These are phyloP conservation scores for Eubasilissa regina DNA, from an alignment of 1,140 invertebrate species.

Conservation along the genomic window DNA sequence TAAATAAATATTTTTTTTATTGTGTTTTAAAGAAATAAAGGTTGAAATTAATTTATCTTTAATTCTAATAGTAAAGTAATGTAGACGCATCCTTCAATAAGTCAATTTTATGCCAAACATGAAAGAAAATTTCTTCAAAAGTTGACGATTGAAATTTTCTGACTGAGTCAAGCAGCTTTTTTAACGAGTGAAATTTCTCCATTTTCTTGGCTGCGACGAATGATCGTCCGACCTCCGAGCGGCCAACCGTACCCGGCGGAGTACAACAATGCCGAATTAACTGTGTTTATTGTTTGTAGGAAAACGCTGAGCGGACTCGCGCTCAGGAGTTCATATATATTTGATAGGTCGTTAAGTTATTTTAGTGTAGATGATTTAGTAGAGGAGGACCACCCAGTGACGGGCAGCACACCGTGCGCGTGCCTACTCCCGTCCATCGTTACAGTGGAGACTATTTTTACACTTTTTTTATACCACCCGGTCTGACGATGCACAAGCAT, in stretches of 20 bases:
- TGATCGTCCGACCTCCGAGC: neutral
- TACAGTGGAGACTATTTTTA: constrained; percentile 20
- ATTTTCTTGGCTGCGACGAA: too few species aligned
- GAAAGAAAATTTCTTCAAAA: neutral
- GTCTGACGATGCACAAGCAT: constrained; percentile 1
- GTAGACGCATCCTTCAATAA: too few species aligned
- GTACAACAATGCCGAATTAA: constrained; percentile 8
- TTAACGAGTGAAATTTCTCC: too few species aligned
- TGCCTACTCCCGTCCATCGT: neutral
- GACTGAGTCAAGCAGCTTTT: too few species aligned
- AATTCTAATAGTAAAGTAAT: too few species aligned
- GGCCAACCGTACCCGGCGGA: neutral
- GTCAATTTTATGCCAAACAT: neutral
- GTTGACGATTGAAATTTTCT: too few species aligned
- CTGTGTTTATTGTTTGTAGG: constrained; percentile 27
- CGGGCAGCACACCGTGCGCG: neutral
- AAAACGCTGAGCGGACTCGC: constrained; percentile 1
- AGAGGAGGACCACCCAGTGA: constrained; percentile 13
- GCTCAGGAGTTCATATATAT: constrained; percentile 20
- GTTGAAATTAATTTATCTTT: too few species aligned
- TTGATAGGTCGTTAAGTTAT: constrained; percentile 36
- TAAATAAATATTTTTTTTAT: too few species aligned
- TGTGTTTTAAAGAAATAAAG: too few species aligned
- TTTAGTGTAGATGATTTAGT: constrained; percentile 36
- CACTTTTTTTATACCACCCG: constrained; percentile 14